phyloP scores from a whole-genome alignment of 1,140 invertebrate species.

The Heterodera carotae region DNA sequence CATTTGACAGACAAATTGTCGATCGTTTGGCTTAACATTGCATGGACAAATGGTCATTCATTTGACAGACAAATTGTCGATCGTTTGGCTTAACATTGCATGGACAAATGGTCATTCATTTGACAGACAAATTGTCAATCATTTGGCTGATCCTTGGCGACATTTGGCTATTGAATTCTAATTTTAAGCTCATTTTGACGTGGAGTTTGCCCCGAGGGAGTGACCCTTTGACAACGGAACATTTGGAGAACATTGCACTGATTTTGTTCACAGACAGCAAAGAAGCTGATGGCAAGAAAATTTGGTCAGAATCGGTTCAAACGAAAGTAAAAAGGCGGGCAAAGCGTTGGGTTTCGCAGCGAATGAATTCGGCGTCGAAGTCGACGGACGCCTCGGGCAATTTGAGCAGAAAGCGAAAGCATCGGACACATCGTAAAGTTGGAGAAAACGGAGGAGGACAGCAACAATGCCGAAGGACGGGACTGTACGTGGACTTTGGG shows the following conservation, averaged over 20 bases:
- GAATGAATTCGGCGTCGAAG: constrained; percentile 19
- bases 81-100: too few relatives aligned
- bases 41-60: not conserved
- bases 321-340: constrained; percentile 3
- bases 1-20: not conserved
- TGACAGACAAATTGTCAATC: not conserved
- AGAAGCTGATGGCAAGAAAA: not conserved
- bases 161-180: not conserved
- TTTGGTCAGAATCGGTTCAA: not conserved
- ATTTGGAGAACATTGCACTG: constrained; percentile 12
- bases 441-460: constrained; percentile 31
- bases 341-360: constrained; percentile 6
- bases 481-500: constrained; percentile 90
- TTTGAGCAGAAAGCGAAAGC: constrained; percentile 24
- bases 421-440: constrained; percentile 39
- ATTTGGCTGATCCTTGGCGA: too few relatives aligned
- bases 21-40: too few relatives aligned
- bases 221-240: not conserved
- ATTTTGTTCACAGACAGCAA: constrained; percentile 25
- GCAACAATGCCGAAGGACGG: constrained; percentile 76
- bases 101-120: not conserved
- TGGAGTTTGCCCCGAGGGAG: not conserved
- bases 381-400: constrained; percentile 24
- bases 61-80: not conserved
- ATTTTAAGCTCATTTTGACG: not conserved